phyloP scores from a whole-genome alignment of 2,888 invertebrate genomes.

The Nomada fabriciana region DNA sequence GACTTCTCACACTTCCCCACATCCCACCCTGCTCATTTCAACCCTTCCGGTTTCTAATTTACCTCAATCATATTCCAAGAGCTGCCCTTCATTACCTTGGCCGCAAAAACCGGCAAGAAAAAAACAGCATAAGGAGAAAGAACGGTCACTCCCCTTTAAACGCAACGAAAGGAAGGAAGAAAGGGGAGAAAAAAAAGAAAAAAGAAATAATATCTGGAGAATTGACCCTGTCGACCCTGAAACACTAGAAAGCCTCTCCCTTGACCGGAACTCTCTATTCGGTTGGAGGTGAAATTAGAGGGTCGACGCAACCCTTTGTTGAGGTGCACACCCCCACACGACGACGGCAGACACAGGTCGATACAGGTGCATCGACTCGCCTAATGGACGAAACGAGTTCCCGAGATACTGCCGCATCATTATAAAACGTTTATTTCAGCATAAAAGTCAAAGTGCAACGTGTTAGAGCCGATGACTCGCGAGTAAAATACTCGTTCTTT shows the following conservation, averaged over 20 bases:
- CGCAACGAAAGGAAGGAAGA: neutral
- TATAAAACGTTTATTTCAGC: conserved; percentile 78
- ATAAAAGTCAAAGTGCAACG: conserved; percentile 74
- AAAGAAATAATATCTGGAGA: conserved; percentile 24
- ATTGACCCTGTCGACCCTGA: conserved; percentile 60
- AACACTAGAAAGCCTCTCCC: conserved; percentile 40
- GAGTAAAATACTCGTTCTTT: conserved; percentile 64
- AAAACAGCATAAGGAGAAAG: conserved; percentile 9
- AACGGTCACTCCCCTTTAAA: conserved; percentile 34
- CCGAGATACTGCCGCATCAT: conserved; percentile 76
- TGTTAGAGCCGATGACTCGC: conserved; percentile 69
- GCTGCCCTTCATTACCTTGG: conserved; percentile 30
- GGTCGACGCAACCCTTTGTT: conserved; percentile 74
- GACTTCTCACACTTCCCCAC: conserved; percentile 12
- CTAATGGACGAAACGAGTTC: conserved; percentile 78
- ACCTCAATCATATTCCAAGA: conserved; percentile 33
- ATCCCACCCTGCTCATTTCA: neutral
- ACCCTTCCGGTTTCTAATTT: conserved; percentile 50
- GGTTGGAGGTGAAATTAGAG: conserved; percentile 75
- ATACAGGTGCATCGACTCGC: conserved; percentile 73
- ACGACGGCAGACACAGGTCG: conserved; percentile 26
- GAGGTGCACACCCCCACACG: conserved; percentile 67
- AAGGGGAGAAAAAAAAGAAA: neutral
- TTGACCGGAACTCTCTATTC: conserved; percentile 54
- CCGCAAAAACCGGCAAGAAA: conserved; percentile 10